phyloP scores from a whole-genome alignment of 1,140 invertebrate species.

The Arion vulgaris region DNA sequence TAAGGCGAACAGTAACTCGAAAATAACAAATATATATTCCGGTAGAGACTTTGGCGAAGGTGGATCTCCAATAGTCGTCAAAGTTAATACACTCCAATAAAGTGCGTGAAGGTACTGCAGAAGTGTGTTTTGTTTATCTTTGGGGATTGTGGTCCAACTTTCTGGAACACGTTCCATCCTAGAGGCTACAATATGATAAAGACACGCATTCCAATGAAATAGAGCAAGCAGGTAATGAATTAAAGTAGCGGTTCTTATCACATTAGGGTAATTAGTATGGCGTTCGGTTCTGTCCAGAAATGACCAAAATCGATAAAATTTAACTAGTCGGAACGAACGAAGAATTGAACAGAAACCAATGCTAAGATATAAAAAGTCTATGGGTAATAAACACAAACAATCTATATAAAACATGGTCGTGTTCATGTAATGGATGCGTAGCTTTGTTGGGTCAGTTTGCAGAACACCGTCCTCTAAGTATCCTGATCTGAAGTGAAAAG shows the following conservation, averaged over 20 bases:
- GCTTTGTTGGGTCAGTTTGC: slow-evolving; percentile 93
- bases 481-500: slow-evolving; percentile 97
- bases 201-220: slow-evolving; percentile 99
- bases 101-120: slow-evolving; percentile 93
- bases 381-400: slow-evolving; percentile 94
- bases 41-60: slow-evolving; percentile 85
- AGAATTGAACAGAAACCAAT: slow-evolving; percentile 98
- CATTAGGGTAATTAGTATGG: slow-evolving; percentile 98
- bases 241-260: slow-evolving; percentile 90
- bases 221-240: slow-evolving; percentile 97
- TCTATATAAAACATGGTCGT: slow-evolving; percentile 99
- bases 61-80: slow-evolving; percentile 87
- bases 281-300: slow-evolving; percentile 98
- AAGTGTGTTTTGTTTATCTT: slow-evolving; percentile 52
- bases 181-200: slow-evolving; percentile 82
- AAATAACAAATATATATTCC: slow-evolving; percentile 70
- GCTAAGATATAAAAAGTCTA: slow-evolving; percentile 98
- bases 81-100: slow-evolving; percentile 96
- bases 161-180: slow-evolving; percentile 35
- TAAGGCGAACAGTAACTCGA: slow-evolving; percentile 70
- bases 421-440: slow-evolving; percentile 98
- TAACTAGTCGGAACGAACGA: slow-evolving; percentile 95
- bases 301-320: slow-evolving; percentile 98
- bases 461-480: slow-evolving; percentile 84
- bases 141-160: slow-evolving; percentile 56